Evolutionary conservation across 2,113 vertebrate genomes (phyloP).

Genomic region (Muntiacus reevesi): DNA sequence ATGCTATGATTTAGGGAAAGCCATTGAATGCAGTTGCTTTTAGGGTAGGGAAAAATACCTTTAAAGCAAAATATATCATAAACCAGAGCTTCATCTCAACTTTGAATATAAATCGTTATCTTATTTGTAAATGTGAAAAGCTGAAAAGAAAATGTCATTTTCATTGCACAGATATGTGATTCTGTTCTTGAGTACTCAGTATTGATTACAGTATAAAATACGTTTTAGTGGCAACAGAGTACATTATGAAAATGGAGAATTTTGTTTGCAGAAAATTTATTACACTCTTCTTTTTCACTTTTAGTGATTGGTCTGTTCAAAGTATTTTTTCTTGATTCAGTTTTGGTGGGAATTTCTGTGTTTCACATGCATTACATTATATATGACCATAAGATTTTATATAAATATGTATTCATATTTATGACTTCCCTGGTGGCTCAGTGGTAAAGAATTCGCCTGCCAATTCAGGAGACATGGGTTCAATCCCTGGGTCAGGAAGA

Average conservation of each 20-base stretch:
- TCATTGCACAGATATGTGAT: neutral
- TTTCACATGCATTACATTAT: neutral
- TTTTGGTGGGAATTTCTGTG: neutral
- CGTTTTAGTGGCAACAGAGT: neutral
- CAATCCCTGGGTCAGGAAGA: neutral
- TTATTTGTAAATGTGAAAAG: neutral
- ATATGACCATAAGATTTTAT: neutral
- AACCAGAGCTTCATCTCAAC: conserved; percentile 3
- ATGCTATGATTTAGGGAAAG: conserved; percentile 9
- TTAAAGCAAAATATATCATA: neutral
- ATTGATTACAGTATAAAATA: neutral
- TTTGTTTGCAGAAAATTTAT: neutral
- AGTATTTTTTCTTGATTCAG: neutral
- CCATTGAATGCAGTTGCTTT: neutral
- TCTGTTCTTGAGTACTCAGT: neutral
- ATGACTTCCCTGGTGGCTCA: neutral
- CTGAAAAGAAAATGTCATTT: conserved; percentile 2
- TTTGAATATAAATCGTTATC: neutral
- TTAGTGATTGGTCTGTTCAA: neutral
- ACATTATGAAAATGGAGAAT: neutral
- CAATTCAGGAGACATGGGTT: neutral
- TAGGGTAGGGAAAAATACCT: neutral
- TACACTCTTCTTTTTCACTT: neutral
- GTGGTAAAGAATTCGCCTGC: neutral
- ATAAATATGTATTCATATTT: neutral